Evolutionary conservation across 1,140 invertebrate species (phyloP), one percentile per base, ranked within the genome.

Genomic region (Drosophila rufa): DNA sequence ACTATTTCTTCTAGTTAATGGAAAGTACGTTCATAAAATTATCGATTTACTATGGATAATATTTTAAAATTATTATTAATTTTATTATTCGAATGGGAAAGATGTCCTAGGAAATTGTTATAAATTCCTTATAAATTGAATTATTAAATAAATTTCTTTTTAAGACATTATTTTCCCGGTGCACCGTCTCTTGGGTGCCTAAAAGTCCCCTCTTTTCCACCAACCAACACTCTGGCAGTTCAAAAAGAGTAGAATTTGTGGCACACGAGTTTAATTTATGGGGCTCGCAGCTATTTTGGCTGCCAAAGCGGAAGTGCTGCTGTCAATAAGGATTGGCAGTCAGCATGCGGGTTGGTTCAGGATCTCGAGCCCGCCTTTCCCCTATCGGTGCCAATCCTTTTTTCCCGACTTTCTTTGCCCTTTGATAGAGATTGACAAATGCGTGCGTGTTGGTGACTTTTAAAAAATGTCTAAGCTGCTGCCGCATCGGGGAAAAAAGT

Each of bases 301-400:
- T 89, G 85, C 85, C 85, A 90, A 84, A 68, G 74, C 85, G 85
- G 85, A 89, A 89, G 85, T 90, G 85, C 81, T 74, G 80, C 85
- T 90, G 85, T 90, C 85, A 90, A 90, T 90, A 85, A 79, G 85
- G 81, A 90, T 90, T 90, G 85, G 86, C 85, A 90, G 81, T 69
- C 78, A 76, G 84, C 86, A 76, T 81, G 84, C 78, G 78, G 85
- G 68, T 57, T 65, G 68, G 33, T 40, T 67, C 56, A 61, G 56
- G 12, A 57, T 6, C 45, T 65, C 17, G 46, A 33, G 43, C 40
- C 62, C 50, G 27, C 48, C 33, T 22, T 71, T 64, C 55, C 53
- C 46, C 51, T 51, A 64, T 48, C 42, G 48, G 11, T 45, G 50
- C 50, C 58, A 65, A 48, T 45, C 56, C 42, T 30, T 60, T 64